A percentile compares a stretch with the other conserved stretches of the same genome.
These are phyloP conservation scores for Heliconius himera DNA, from an alignment of 1,140 invertebrate genomes.

Conservation along the genomic window DNA sequence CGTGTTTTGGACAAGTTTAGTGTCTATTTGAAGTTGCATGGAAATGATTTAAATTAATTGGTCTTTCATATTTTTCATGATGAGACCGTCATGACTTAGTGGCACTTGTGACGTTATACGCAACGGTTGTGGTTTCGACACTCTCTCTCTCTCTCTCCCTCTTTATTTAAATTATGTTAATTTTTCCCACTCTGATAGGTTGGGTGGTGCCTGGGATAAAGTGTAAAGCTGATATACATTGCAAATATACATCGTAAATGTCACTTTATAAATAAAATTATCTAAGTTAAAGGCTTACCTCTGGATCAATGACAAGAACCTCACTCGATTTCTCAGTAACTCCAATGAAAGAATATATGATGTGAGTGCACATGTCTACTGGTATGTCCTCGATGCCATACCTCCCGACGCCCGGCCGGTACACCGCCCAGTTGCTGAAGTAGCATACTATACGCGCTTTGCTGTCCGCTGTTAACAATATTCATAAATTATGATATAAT, in stretches of 20 bases:
- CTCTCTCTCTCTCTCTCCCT: too few relatives aligned
- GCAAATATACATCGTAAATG: too few relatives aligned
- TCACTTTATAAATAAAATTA: neutral
- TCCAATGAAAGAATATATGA: slow-evolving; percentile 95
- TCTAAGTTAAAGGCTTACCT: slow-evolving; percentile 78
- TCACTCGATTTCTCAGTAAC: slow-evolving; percentile 90
- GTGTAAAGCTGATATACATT: too few relatives aligned
- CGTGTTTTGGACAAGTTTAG: slow-evolving; percentile 1
- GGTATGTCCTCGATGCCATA: slow-evolving; percentile 93
- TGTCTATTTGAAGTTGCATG: slow-evolving; percentile 7
- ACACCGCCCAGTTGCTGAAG: slow-evolving; percentile 96
- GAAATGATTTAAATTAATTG: too few relatives aligned
- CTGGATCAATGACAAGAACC: slow-evolving; percentile 90
- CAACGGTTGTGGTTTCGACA: too few relatives aligned
- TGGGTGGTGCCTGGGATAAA: too few relatives aligned
- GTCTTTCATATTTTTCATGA: too few relatives aligned
- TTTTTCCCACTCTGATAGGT: too few relatives aligned
- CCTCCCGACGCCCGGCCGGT: slow-evolving; percentile 89
- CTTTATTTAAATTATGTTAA: too few relatives aligned
- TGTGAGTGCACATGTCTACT: slow-evolving; percentile 91
- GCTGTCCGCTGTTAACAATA: slow-evolving; percentile 57
- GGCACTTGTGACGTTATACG: too few relatives aligned
- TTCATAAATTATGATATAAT: neutral
- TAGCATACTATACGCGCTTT: slow-evolving; percentile 90
- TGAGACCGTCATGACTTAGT: too few relatives aligned